Evolutionary conservation across 2,888 invertebrate genomes (phyloP), one percentile per base, ranked within the genome.

Genomic region (Nemotelus pantherinus): DNA sequence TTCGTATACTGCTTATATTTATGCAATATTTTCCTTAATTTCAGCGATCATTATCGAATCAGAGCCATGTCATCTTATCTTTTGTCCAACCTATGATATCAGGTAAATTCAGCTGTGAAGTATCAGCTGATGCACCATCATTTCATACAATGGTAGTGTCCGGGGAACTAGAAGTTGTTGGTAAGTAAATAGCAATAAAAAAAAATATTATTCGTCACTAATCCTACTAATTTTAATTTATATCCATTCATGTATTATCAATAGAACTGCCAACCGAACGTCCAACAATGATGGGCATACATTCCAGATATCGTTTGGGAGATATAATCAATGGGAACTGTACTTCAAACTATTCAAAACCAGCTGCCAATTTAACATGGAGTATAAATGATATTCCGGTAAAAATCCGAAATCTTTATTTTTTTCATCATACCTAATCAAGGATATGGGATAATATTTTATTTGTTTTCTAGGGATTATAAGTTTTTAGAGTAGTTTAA

Each of bases 321-420:
- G 88, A 88, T 45, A 83, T 82, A 25, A 82, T 89, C 3, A 85
- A 84, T 77, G 88, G 87, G 3, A 87, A 87, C 81, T 89, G 89
- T 80, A 85, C 85, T 10, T 87, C 87, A 3, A 85, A 84, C 75
- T 84, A 85, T 76, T 88, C 88, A 1, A 84, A 83, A 78, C 89
- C 89, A 2, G 86, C 88, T 2, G 87, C 87, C 41, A 88, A 88
- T 82, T 82, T 89, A 70, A 88, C 88, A 25, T 89, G 88, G 88
- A 84, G 85, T 80, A 84, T 88, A 78, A 88, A 88, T 80, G 87
- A 85, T 68, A 80, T 81, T 77, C 83, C 82, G 67, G 77, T 77
- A 72, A 72, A 63, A 41, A 39, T 43, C 43, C 43, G 63, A 63
- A 41, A 63, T 63, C 39, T 63, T 63, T 43, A 63, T 63, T 63